Base-by-base conservation (phyloP, 2,888 invertebrate species). In the Catocala nupta region DNA sequence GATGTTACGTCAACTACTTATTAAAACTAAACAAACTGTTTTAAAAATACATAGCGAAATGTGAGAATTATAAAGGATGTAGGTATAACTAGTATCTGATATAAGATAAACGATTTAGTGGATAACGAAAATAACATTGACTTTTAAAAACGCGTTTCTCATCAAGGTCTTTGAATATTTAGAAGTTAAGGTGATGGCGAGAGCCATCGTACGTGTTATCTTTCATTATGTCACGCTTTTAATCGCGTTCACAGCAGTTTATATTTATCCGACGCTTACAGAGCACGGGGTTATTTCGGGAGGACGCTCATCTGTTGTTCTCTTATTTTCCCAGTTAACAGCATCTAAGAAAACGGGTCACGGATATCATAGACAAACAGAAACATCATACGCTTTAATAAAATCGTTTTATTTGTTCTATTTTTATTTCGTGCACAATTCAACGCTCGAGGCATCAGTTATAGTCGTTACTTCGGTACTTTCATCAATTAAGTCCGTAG, bases 251-350 rank as follows among this genome's bases (percentile, higher is more conserved):
- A 84, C 84, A 81, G 79, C 73, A 75, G 87, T 85, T 85, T 90
- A 89, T 87, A 89, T 88, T 85, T 81, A 85, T 83, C 82, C 78
- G 81, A 73, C 82, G 85, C 81, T n/a, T 82, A 78, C 81, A 81
- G 81, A 82, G 83, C 81, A 74, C 76, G 63, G 69, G 77, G 85
- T 81, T 93, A 93, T 93, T 93, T 92, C 76, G 77, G 88, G 90
- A 87, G 72, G 86, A 78, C 82, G 85, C 82, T 83, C 86, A 83
- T 85, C 83, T 85, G 83, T 87, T 88, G 85, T 88, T 87, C 81
- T 88, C 80, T 87, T 83, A 81, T 85, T 87, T 86, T 84, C 83
- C 75, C 79, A 82, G 82, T 81, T 83, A 81, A 78, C 81, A 78
- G 73, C 75, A 81, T 76, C 63, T 70, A 70, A 71, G 80, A 81